Conservation (phyloP, 1,140 invertebrate genomes). For the Pectinophora gossypiella region DNA sequence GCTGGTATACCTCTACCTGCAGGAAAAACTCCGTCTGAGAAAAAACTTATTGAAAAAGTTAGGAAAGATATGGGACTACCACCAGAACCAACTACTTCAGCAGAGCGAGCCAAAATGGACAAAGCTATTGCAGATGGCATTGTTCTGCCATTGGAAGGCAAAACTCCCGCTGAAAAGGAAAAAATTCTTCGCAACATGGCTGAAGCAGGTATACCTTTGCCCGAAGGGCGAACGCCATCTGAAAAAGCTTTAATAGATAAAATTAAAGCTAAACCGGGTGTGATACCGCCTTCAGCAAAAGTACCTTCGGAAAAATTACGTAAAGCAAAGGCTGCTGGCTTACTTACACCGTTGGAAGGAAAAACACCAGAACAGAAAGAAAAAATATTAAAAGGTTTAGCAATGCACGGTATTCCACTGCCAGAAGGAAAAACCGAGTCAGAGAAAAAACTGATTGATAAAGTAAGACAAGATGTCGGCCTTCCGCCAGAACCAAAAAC, state of each 20-base stretch:
- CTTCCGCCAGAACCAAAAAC: constrained; percentile 25
- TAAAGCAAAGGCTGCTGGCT: not conserved
- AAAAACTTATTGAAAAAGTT: constrained; percentile 31
- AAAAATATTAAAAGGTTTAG: constrained; percentile 26
- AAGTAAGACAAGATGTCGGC: constrained; percentile 28
- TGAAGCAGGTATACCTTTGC: constrained; percentile 15
- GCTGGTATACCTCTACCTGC: constrained; percentile 23
- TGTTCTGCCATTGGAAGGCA: constrained; percentile 28
- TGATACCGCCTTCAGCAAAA: not conserved
- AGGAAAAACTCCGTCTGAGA: constrained; percentile 25
- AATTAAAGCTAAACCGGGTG: not conserved
- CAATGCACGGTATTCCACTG: constrained; percentile 18
- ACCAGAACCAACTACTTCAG: constrained; percentile 20
- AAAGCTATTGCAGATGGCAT: constrained; percentile 19
- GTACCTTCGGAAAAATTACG: not conserved
- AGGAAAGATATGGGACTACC: constrained; percentile 27
- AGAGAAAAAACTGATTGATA: constrained; percentile 31
- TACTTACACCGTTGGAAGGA: constrained; percentile 21
- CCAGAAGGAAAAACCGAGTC: constrained; percentile 25
- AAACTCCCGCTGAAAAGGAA: constrained; percentile 29
- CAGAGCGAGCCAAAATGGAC: constrained; percentile 22
- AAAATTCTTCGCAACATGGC: constrained; percentile 21
- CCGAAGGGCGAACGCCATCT: constrained; percentile 23
- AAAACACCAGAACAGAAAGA: constrained; percentile 26
- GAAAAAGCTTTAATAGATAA: constrained; percentile 22